Conservation (phyloP, 2,797 vertebrate species). For the Pangasius krempfi region DNA sequence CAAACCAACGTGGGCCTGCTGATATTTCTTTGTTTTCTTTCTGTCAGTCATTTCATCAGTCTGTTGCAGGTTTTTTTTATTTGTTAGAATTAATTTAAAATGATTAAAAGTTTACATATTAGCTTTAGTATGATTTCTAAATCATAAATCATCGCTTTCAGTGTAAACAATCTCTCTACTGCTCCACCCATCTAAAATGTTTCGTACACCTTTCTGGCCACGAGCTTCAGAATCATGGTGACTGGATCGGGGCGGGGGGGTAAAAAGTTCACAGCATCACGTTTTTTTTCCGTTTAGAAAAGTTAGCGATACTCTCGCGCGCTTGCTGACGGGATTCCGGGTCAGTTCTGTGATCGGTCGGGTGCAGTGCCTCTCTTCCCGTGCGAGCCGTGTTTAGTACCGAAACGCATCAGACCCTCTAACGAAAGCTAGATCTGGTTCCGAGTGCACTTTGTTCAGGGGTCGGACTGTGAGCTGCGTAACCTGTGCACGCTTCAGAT, state of each 20-base stretch:
- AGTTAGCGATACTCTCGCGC: background rate
- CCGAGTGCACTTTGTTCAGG: background rate
- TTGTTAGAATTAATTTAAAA: too few relatives aligned
- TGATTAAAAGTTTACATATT: accelerated
- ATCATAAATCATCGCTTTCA: background rate
- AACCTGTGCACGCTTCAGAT: too few relatives aligned
- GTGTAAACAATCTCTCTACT: too few relatives aligned
- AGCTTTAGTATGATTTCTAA: background rate
- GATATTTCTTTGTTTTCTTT: background rate
- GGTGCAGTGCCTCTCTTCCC: background rate
- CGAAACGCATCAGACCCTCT: background rate
- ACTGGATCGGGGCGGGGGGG: background rate
- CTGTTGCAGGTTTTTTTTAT: background rate
- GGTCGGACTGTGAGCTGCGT: background rate
- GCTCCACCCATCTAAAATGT: background rate
- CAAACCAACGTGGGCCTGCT: background rate
- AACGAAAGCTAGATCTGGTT: background rate
- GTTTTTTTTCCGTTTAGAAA: background rate
- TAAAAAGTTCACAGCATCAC: background rate
- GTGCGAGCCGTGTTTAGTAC: background rate
- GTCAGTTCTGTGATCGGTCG: background rate
- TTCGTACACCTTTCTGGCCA: background rate
- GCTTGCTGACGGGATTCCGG: background rate
- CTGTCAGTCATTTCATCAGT: background rate
- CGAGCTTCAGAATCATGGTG: background rate